These are phyloP conservation scores for Drosophila saltans DNA, from an alignment of 1,140 invertebrate species.

Conservation along the genomic window DNA sequence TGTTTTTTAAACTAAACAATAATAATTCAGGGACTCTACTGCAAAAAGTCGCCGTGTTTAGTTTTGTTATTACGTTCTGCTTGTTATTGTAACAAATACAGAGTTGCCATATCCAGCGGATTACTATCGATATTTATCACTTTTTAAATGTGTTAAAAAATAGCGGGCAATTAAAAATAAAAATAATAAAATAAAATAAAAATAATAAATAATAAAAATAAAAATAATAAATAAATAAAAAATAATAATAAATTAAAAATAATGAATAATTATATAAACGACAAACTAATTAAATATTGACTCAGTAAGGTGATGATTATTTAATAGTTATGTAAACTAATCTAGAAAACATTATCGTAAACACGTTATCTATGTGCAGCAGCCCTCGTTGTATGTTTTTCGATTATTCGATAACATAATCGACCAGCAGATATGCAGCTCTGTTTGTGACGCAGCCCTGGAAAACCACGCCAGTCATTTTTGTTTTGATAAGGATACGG, in stretches of 20 bases:
- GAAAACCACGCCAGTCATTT: slow-evolving; percentile 83
- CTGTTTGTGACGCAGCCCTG: slow-evolving; percentile 58
- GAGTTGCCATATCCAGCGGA: not conserved
- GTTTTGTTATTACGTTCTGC: slow-evolving; percentile 10
- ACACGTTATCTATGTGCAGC: not conserved
- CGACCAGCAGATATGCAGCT: slow-evolving; percentile 45
- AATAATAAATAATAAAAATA: no score
- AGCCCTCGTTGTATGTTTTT: slow-evolving; percentile 17
- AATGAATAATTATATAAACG: no score
- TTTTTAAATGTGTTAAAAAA: no score
- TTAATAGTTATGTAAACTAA: no score
- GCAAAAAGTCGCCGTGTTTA: slow-evolving; percentile 18
- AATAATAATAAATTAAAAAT: no score
- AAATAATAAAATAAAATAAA: no score
- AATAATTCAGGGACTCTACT: slow-evolving; percentile 4
- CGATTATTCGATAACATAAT: slow-evolving; percentile 52
- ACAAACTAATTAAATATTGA: no score
- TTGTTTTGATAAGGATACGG: slow-evolving; percentile 83
- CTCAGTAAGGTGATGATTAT: no score
- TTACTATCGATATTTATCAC: no score
- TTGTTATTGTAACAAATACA: slow-evolving; percentile 2
- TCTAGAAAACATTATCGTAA: not conserved
- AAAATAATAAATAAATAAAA: no score
- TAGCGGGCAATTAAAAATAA: no score
- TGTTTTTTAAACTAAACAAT: not conserved